Conservation (phyloP, 2,888 invertebrate genomes). For the Chloromyia formosa region DNA sequence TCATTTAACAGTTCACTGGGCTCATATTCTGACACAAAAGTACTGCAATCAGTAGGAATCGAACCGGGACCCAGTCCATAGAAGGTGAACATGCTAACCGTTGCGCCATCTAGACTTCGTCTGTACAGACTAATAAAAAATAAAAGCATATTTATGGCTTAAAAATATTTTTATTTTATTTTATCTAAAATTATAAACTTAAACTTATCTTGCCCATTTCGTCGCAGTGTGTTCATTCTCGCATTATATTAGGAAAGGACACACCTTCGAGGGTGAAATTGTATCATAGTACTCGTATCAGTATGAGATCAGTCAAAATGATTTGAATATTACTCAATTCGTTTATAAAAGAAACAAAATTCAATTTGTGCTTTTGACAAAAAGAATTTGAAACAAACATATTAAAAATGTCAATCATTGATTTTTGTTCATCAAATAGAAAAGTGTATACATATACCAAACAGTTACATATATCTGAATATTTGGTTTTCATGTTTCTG, state of each 20-base stretch:
- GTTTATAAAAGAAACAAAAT: background rate
- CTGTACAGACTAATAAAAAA: too few species aligned
- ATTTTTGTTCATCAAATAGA: background rate
- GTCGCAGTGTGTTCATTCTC: too few species aligned
- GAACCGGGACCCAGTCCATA: too few species aligned
- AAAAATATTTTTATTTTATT: conserved; percentile 13
- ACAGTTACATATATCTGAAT: background rate
- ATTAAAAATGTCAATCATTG: background rate
- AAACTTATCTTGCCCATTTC: background rate
- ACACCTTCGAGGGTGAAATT: background rate
- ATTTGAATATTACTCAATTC: conserved; percentile 3
- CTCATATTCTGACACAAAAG: too few species aligned
- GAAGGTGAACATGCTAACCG: too few species aligned
- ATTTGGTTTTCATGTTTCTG: background rate
- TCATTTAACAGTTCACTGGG: too few species aligned
- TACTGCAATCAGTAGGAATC: too few species aligned
- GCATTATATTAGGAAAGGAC: background rate
- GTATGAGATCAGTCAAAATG: conserved; percentile 11
- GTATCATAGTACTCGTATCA: background rate
- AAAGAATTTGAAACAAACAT: too few species aligned
- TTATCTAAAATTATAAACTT: conserved; percentile 25
- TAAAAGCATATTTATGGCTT: conserved; percentile 1
- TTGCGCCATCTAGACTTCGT: too few species aligned
- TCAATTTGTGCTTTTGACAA: background rate
- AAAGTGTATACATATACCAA: background rate